phyloP scores from a whole-genome alignment of 2,113 vertebrate genomes.

The Chaenocephalus aceratus region DNA sequence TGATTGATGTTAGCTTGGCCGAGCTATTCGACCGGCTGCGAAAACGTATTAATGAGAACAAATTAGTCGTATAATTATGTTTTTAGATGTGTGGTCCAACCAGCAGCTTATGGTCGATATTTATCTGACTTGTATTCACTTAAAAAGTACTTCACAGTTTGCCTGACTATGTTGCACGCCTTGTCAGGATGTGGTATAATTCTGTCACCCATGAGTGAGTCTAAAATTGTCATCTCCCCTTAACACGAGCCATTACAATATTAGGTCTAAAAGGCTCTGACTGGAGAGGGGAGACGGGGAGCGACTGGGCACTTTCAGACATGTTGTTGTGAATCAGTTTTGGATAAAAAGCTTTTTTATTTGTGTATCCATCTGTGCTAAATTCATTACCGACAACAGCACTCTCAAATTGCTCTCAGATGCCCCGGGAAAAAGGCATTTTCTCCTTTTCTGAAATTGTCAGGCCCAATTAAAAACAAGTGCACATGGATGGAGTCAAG shows the following conservation, averaged over 20 bases:
- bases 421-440: conserved; percentile 43
- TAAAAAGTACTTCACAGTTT: conserved; percentile 44
- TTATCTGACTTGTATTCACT: conserved; percentile 35
- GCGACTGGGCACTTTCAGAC: conserved; percentile 20
- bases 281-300: conserved; percentile 20
- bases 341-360: conserved; percentile 60
- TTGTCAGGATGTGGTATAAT: conserved; percentile 49
- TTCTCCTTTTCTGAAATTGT: conserved; percentile 44
- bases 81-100: conserved; percentile 39
- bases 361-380: conserved; percentile 69
- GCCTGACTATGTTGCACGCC: conserved; percentile 43
- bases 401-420: conserved; percentile 51
- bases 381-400: conserved; percentile 51
- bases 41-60: conserved; percentile 58
- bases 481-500: conserved; percentile 22
- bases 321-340: conserved; percentile 20
- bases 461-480: conserved; percentile 33
- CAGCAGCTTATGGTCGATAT: conserved; percentile 30
- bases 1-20: conserved; percentile 27
- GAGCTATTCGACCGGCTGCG: conserved; percentile 20
- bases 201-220: conserved; percentile 63
- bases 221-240: conserved; percentile 65
- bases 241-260: conserved; percentile 47
- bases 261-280: conserved; percentile 52
- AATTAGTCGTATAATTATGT: conserved; percentile 53